Conservation (phyloP, 2,797 vertebrate species). For the Avahi laniger region DNA sequence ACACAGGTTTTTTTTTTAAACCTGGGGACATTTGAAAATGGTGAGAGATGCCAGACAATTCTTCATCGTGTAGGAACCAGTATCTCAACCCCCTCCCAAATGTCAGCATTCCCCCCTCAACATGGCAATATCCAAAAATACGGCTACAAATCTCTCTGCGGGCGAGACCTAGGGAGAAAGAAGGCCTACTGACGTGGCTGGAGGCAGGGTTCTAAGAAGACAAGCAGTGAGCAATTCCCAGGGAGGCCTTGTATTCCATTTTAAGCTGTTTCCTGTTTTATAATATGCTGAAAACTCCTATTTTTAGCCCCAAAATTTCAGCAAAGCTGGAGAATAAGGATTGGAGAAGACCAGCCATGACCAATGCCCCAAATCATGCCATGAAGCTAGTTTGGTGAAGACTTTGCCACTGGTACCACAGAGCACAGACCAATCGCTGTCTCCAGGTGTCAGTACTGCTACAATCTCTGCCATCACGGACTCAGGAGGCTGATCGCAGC, state of each 20-base stretch:
- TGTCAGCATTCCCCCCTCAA: background rate
- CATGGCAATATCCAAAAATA: background rate
- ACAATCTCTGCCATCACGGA: background rate
- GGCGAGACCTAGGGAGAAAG: background rate
- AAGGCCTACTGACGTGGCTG: background rate
- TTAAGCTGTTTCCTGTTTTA: background rate
- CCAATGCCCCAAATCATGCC: background rate
- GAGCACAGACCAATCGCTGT: background rate
- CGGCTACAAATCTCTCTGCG: background rate
- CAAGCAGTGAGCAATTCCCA: background rate
- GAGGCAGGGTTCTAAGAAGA: background rate
- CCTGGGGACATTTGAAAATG: background rate
- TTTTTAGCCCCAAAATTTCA: background rate
- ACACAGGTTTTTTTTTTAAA: background rate
- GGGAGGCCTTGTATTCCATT: background rate
- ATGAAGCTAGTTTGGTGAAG: background rate
- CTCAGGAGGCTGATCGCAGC: background rate
- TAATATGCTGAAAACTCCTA: background rate
- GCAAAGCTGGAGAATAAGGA: background rate
- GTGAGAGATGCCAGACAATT: background rate
- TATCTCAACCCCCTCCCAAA: background rate
- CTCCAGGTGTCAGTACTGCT: background rate
- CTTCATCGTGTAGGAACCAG: background rate
- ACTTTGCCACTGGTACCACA: background rate
- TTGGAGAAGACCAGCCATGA: background rate